Base-by-base conservation (phyloP, 2,113 vertebrate genomes). In the Struthidea cinerea region DNA sequence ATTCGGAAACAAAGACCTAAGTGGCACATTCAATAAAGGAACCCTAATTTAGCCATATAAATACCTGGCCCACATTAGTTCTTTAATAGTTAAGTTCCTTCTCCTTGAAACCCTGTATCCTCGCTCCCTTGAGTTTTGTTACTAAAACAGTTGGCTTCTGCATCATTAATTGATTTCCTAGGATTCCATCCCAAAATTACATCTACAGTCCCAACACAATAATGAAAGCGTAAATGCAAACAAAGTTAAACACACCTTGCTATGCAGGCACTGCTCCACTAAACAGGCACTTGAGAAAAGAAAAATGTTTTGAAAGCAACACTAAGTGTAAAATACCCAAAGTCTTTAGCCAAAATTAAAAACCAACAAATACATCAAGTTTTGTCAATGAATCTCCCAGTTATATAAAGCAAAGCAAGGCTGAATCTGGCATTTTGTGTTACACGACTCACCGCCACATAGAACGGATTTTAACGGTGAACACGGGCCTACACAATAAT, bases 131-230 rank as follows among this genome's bases (percentile, higher is more conserved):
- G 23, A 61, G 60, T 44, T 84, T 78, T 61, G 75, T 30, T 49
- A 64, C 92, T 59, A 60, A 83, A 94, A 74, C 82, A 89, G 87
- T 73, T 92, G 71, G 91, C 86, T 91, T 93, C 89, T 69, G 77
- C 88, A 96, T 92, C 92, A 83, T 92, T 97, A 94, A 95, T 46
- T 87, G 90, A 95, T 89, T 95, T 94, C 93, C 75, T 92, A 95
- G 88, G 57, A 90, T 91, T 96, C 57, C 67, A 46, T 95, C 90
- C 89, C 92, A 93, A 96, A 96, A 94, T 76, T 65, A 93, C 53
- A 12, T 64, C 73, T 81, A 80, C 71, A 80, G 61, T 90, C 46
- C 87, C 94, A 91, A 79, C 59, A 82, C 15, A 89, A 86, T 77
- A 92, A 52, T 75, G 93, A 97, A 96, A 94, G 67, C 71, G 33